These are phyloP conservation scores for Chelonus formosanus DNA, from an alignment of 2,888 invertebrate genomes.

Conservation along the genomic window DNA sequence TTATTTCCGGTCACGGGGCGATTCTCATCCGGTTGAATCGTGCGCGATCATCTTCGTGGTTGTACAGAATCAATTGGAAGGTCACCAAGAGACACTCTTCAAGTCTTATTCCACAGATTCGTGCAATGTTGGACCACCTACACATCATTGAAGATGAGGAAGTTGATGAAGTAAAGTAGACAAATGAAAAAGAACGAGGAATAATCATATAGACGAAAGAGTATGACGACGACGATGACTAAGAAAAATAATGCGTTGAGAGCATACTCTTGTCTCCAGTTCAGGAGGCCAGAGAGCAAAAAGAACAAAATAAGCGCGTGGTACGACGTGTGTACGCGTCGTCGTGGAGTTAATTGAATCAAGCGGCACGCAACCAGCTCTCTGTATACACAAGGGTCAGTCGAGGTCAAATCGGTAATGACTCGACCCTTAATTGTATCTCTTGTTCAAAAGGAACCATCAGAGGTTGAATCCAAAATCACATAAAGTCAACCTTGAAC, in stretches of 20 bases:
- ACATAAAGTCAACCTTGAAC: too few species aligned
- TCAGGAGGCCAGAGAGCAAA: background rate
- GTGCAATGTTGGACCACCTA: constrained; percentile 29
- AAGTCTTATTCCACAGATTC: constrained; percentile 36
- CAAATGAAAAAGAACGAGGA: background rate
- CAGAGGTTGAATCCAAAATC: too few species aligned
- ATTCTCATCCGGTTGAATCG: constrained; percentile 32
- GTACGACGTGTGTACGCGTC: constrained; percentile 36
- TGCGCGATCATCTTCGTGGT: constrained; percentile 29
- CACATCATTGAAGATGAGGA: constrained; percentile 17
- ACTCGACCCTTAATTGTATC: constrained; percentile 56
- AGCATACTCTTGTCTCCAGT: constrained; percentile 1
- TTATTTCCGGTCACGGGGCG: constrained; percentile 42
- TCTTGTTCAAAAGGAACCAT: background rate
- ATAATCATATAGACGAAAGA: background rate
- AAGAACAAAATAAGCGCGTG: constrained; percentile 18
- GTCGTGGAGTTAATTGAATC: constrained; percentile 61
- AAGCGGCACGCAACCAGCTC: constrained; percentile 59
- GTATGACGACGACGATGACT: too few species aligned
- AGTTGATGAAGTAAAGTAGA: constrained; percentile 11
- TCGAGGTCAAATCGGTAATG: constrained; percentile 61
- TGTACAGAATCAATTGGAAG: constrained; percentile 43
- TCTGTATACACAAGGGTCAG: constrained; percentile 56
- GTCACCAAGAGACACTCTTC: constrained; percentile 31
- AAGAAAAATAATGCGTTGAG: constrained; percentile 5